These are phyloP conservation scores for Otolemur garnettii DNA, from an alignment of 2,113 vertebrate species.

Conservation along the genomic window DNA sequence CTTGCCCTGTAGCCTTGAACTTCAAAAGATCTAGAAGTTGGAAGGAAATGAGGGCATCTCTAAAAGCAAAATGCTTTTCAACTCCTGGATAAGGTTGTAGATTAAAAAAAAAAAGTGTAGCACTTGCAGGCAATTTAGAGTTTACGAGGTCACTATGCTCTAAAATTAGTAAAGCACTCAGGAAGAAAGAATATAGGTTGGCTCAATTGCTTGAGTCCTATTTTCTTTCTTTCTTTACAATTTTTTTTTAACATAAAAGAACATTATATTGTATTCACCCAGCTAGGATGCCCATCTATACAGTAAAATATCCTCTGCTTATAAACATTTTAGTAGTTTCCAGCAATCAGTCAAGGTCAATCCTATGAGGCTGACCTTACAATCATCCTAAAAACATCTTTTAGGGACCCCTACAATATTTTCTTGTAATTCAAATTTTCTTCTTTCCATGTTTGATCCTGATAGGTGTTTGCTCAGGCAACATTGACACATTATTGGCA, in stretches of 20 bases:
- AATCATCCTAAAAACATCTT: background rate
- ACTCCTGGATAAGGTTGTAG: constrained; percentile 57
- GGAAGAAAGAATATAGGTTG: constrained; percentile 74
- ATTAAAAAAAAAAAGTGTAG: background rate
- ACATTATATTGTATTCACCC: background rate
- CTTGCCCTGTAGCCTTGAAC: background rate
- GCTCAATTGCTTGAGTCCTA: constrained; percentile 62
- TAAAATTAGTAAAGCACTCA: constrained; percentile 71
- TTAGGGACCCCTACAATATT: background rate
- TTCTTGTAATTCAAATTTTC: background rate
- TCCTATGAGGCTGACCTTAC: background rate
- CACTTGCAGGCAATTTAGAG: constrained; percentile 51
- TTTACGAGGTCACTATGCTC: constrained; percentile 18
- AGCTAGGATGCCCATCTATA: constrained; percentile 2
- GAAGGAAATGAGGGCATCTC: constrained; percentile 59
- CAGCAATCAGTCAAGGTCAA: background rate
- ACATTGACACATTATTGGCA: background rate
- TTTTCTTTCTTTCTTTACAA: constrained; percentile 2
- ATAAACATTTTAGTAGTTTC: background rate
- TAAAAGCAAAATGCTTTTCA: constrained; percentile 51
- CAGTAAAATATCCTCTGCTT: background rate
- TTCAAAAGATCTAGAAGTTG: background rate
- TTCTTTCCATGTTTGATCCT: background rate
- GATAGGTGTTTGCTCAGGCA: background rate
- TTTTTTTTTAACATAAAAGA: constrained; percentile 45